Evolutionary conservation across 1,140 invertebrate genomes (phyloP).

Genomic region (Sarcophaga bullata): DNA sequence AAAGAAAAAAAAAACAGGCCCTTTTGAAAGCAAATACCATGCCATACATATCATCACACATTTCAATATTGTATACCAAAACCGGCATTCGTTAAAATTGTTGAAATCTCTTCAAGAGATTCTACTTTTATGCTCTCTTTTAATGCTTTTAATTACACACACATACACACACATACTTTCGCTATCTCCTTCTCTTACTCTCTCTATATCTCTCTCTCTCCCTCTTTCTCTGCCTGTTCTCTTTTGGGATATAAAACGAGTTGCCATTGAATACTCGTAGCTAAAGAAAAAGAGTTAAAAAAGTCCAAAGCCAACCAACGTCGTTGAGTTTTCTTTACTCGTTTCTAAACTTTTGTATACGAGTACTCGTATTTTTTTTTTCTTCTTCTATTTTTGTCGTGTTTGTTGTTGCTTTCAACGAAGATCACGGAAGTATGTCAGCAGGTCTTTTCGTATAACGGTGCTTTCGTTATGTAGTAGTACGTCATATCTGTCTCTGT

Average conservation of each 20-base stretch:
- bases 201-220: no score
- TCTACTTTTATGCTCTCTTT: not conserved
- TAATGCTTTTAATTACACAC: no score
- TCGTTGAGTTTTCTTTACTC: not conserved
- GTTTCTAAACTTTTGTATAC: slow-evolving; percentile 39
- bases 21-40: no score
- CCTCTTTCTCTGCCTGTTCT: not conserved
- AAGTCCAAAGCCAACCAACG: not conserved
- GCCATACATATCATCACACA: no score
- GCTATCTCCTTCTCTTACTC: no score
- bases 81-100: not conserved
- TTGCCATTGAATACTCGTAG: not conserved
- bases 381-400: slow-evolving; percentile 22
- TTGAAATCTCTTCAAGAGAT: not conserved
- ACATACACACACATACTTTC: no score
- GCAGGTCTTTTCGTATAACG: slow-evolving; percentile 65
- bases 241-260: not conserved
- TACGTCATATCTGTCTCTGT: not conserved
- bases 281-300: no score
- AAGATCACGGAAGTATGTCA: slow-evolving; percentile 65
- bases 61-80: not conserved
- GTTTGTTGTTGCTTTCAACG: slow-evolving; percentile 51
- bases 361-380: slow-evolving; percentile 46
- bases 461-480: slow-evolving; percentile 52
- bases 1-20: no score